These are phyloP conservation scores for Spodoptera frugiperda DNA, from an alignment of 1,140 invertebrate genomes.

Conservation along the genomic window DNA sequence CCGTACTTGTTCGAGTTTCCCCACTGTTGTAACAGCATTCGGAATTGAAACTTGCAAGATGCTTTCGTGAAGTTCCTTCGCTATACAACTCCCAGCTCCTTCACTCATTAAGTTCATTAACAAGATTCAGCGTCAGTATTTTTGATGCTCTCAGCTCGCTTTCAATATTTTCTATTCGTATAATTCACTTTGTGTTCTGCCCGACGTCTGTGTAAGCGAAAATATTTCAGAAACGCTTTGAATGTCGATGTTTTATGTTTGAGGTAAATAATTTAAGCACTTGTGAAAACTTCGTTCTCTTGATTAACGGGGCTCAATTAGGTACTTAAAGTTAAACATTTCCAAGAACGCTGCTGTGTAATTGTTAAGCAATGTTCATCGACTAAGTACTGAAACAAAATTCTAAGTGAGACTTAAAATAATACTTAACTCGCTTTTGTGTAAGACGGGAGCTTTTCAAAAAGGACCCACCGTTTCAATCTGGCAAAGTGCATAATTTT, in stretches of 20 bases:
- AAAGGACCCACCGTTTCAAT: slow-evolving; percentile 56
- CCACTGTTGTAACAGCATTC: slow-evolving; percentile 71
- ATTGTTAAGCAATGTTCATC: slow-evolving; percentile 62
- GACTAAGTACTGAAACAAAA: slow-evolving; percentile 46
- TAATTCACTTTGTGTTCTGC: slow-evolving; percentile 75
- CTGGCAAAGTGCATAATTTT: slow-evolving; percentile 65
- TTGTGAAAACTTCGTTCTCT: slow-evolving; percentile 82
- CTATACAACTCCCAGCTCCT: slow-evolving; percentile 73
- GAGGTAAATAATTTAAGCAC: slow-evolving; percentile 83
- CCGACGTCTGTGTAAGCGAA: slow-evolving; percentile 72
- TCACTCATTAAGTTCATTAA: slow-evolving; percentile 84
- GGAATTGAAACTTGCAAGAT: slow-evolving; percentile 77
- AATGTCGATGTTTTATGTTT: slow-evolving; percentile 83
- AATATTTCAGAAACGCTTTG: slow-evolving; percentile 80
- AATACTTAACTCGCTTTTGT: slow-evolving; percentile 31
- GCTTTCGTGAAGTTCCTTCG: slow-evolving; percentile 69
- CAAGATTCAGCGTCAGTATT: slow-evolving; percentile 80
- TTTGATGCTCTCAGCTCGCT: slow-evolving; percentile 78
- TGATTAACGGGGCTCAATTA: slow-evolving; percentile 84
- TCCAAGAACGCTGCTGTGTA: slow-evolving; percentile 72
- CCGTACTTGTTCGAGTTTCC: slow-evolving; percentile 64
- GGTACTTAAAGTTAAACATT: slow-evolving; percentile 80
- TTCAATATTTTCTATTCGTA: slow-evolving; percentile 81
- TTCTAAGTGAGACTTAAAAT: slow-evolving; percentile 37
- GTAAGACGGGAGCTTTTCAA: slow-evolving; percentile 34